phyloP scores from a whole-genome alignment of 2,888 invertebrate species.

The Colletes collaris region DNA sequence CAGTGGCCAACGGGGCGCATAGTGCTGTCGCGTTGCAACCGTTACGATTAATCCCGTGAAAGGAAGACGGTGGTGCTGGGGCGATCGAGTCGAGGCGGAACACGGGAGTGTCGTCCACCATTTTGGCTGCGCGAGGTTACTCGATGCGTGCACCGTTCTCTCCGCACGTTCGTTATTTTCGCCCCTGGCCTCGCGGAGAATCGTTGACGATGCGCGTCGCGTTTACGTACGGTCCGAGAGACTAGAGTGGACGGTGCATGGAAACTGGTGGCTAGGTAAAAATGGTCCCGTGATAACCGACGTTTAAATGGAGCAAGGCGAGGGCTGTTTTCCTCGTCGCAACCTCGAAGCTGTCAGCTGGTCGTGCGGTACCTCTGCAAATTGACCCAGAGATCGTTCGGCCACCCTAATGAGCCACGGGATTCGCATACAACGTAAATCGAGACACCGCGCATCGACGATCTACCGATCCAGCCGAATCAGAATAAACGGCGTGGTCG shows the following conservation, averaged over 20 bases:
- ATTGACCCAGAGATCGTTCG: slow-evolving; percentile 6
- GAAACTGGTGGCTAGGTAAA: slow-evolving; percentile 17
- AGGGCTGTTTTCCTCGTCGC: slow-evolving; percentile 63
- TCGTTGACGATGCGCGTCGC: slow-evolving; percentile 1
- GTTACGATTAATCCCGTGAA: not conserved
- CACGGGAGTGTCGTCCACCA: slow-evolving; percentile 81
- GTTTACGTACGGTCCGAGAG: not conserved
- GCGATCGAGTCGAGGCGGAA: slow-evolving; percentile 60
- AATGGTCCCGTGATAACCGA: slow-evolving; percentile 5
- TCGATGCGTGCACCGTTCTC: slow-evolving; percentile 62
- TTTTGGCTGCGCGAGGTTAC: slow-evolving; percentile 81
- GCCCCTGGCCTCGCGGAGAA: not conserved
- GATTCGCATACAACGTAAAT: not conserved
- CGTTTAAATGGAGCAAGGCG: slow-evolving; percentile 56
- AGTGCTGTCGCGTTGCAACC: not conserved
- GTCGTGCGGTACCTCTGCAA: slow-evolving; percentile 39
- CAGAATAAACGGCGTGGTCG: too few species aligned
- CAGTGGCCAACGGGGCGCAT: not conserved
- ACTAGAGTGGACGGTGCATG: slow-evolving; percentile 11
- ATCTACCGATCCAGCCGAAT: not conserved
- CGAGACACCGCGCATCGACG: not conserved
- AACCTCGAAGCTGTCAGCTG: slow-evolving; percentile 73
- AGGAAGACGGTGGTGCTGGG: slow-evolving; percentile 15
- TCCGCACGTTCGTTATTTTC: slow-evolving; percentile 26
- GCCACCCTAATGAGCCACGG: not conserved